phyloP scores from a whole-genome alignment of 1,140 invertebrate genomes.

The Euborellia annulipes region DNA sequence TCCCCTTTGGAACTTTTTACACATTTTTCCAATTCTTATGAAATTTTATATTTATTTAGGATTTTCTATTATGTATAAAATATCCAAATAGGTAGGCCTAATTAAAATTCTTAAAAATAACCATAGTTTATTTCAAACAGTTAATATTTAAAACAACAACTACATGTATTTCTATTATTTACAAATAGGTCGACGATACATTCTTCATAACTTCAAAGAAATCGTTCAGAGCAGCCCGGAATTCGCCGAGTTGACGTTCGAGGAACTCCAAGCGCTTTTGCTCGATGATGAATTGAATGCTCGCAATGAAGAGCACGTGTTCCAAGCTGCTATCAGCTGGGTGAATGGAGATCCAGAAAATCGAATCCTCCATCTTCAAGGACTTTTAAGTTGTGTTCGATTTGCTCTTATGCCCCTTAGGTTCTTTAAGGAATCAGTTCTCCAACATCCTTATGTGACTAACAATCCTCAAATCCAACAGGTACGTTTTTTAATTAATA shows the following conservation, averaged over 20 bases:
- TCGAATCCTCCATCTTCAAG: constrained; percentile 33
- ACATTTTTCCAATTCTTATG: no score
- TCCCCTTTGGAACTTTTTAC: no score
- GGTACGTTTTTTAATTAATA: neutral
- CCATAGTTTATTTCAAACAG: no score
- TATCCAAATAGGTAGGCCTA: no score
- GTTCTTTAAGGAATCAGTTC: constrained; percentile 43
- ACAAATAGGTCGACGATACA: constrained; percentile 28
- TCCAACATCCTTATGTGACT: constrained; percentile 17
- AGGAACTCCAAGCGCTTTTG: constrained; percentile 38
- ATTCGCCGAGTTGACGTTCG: constrained; percentile 32
- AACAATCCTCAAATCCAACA: neutral
- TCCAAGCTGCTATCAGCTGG: constrained; percentile 48
- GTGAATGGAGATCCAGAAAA: constrained; percentile 33
- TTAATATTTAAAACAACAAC: no score
- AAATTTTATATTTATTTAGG: no score
- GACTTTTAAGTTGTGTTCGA: constrained; percentile 43
- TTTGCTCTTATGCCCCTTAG: constrained; percentile 46
- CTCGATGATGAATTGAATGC: constrained; percentile 53
- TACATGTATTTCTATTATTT: no score
- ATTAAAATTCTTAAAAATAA: no score
- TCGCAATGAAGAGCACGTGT: constrained; percentile 47
- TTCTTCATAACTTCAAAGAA: constrained; percentile 14
- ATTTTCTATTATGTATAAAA: no score
- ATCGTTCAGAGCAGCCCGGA: constrained; percentile 25